Evolutionary conservation across 64 coral and sea anemone species (phyloP), one percentile per base, ranked within the genome.

Genomic region (Dendrophyllia cribrosa): DNA sequence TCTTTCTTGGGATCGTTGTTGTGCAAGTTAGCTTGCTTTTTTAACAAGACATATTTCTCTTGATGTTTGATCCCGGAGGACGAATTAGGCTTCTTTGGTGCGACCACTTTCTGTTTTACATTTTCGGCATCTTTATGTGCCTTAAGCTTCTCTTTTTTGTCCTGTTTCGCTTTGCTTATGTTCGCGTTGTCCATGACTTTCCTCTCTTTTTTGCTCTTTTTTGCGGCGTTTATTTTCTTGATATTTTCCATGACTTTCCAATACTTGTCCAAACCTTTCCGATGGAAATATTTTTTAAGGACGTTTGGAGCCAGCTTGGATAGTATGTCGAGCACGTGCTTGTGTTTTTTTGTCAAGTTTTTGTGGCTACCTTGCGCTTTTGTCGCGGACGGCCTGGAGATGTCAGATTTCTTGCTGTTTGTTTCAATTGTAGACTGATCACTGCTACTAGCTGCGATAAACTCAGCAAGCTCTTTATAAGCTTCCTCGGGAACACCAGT

Each of bases 261-360:
- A 67, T 84, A 84, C 13, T 68, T 84, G 45, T 84, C 80, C 43
- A 84, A 67, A 13, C 80, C 80, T 84, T 84, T 84, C n/a, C 46
- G 45, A 47, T 84, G 80, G 60, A 84, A 84, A 13, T 67, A 84
- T 84, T 84, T 84, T 51, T 61, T 43, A 7, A 84, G 19, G 13
- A 68, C 80, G 21, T 67, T 65, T 84, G 43, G 80, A 12, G 60
- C 59, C 62, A 84, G 51, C 62, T 84, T 84, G 20, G 80, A 17
- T 8, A 84, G 80, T 49, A 84, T 53, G 46, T 43, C 17, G 2
- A 84, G 58, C 4, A 84, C 19, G 2, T 61, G 60, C 62, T 84
- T 67, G 9, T 84, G 80, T 12, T 26, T 84, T 19, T 84, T 84
- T 15, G 80, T 84, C 46, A 84, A 51, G n/a, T 67, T 68, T n/a